A percentile compares a stretch with the other conserved stretches of the same genome.
phyloP scores from a whole-genome alignment of 2,888 invertebrate genomes.

The Cryptocephalus moraei region DNA sequence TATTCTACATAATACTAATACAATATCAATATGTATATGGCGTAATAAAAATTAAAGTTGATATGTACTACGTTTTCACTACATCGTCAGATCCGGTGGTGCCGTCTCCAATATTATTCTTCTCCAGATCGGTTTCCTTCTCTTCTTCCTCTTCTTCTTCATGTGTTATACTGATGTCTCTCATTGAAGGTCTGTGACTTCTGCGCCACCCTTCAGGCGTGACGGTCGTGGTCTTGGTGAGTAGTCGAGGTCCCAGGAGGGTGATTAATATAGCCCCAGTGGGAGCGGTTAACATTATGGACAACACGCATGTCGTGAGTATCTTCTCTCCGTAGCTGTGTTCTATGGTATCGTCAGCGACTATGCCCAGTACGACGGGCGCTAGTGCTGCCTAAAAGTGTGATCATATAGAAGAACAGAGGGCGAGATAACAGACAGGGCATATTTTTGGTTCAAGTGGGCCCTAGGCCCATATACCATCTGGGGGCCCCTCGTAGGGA shows the following conservation, averaged over 20 bases:
- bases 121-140: conserved; percentile 29
- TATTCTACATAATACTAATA: too few relatives aligned
- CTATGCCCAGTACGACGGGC: conserved; percentile 62
- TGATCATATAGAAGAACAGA: too few relatives aligned
- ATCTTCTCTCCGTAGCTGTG: conserved; percentile 57
- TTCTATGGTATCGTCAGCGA: conserved; percentile 39
- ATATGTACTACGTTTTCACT: too few relatives aligned
- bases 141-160: conserved; percentile 55
- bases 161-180: conserved; percentile 79
- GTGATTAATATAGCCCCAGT: conserved; percentile 75
- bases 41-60: too few relatives aligned
- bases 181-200: conserved; percentile 71
- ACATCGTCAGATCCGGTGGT: too few relatives aligned
- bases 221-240: conserved; percentile 48
- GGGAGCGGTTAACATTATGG: conserved; percentile 77
- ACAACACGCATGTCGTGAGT: conserved; percentile 68
- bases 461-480: too few relatives aligned
- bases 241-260: conserved; percentile 36
- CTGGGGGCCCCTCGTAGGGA: too few relatives aligned
- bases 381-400: conserved; percentile 63
- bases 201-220: conserved; percentile 67
- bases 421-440: too few relatives aligned
- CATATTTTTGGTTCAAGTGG: too few relatives aligned
- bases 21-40: too few relatives aligned
- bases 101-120: background rate